Evolutionary conservation across 2,888 invertebrate species (phyloP).

Genomic region (Crepidodera aurea): DNA sequence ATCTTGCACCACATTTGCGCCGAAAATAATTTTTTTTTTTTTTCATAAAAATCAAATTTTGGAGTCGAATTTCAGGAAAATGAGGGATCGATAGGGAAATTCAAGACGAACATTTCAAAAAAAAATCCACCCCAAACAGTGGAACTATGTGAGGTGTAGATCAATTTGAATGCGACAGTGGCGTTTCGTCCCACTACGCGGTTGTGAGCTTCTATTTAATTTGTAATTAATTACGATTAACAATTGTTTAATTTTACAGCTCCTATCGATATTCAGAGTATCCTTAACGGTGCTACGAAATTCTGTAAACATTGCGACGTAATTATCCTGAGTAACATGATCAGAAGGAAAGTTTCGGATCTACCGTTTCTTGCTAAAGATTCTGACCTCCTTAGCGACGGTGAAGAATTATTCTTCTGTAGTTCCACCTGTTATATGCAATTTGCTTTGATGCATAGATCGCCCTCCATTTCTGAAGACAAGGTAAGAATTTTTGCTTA

Average conservation of each 20-base stretch:
- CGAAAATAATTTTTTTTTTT: no score
- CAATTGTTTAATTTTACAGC: slow-evolving; percentile 61
- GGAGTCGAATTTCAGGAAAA: no score
- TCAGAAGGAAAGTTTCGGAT: slow-evolving; percentile 81
- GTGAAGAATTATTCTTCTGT: slow-evolving; percentile 84
- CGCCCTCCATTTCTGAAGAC: slow-evolving; percentile 66
- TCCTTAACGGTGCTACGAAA: slow-evolving; percentile 87
- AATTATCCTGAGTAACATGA: slow-evolving; percentile 83
- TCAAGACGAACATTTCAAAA: no score
- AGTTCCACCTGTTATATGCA: slow-evolving; percentile 89
- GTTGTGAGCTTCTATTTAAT: no score
- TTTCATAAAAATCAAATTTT: no score
- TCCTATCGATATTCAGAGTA: slow-evolving; percentile 88
- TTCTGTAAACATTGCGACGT: slow-evolving; percentile 94
- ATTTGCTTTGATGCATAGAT: slow-evolving; percentile 74
- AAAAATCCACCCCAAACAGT: no score
- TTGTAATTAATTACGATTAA: no score
- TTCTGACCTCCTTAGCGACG: slow-evolving; percentile 64
- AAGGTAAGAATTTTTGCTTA: slow-evolving; percentile 59
- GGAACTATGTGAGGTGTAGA: no score
- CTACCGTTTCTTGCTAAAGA: slow-evolving; percentile 77
- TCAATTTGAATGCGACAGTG: no score
- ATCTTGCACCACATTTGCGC: no score
- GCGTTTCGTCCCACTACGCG: no score
- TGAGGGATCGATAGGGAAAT: no score